Percentiles rank a stretch among this genome's conserved stretches.
Conservation (phyloP, 2,888 invertebrate genomes). For the Cephalotes varians region DNA sequence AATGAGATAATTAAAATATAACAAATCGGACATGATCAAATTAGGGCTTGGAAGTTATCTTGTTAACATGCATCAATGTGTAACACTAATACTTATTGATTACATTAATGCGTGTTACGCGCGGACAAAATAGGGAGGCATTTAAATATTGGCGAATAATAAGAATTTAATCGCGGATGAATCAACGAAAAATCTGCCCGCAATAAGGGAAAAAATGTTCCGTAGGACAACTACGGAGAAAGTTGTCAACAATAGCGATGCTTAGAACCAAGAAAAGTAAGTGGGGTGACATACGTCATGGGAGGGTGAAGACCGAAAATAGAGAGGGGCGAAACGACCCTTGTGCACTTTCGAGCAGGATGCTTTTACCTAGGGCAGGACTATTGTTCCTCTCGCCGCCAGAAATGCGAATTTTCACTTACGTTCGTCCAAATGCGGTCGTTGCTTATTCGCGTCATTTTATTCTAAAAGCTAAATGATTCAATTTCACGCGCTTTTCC, state of each 20-base stretch:
- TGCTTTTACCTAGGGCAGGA: slow-evolving; percentile 46
- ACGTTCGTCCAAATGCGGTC: slow-evolving; percentile 52
- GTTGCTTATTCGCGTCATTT: slow-evolving; percentile 28
- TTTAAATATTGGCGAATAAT: slow-evolving; percentile 19
- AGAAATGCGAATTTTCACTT: slow-evolving; percentile 71
- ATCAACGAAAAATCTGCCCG: slow-evolving; percentile 12
- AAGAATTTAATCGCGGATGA: slow-evolving; percentile 23
- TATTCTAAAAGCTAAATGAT: slow-evolving; percentile 13
- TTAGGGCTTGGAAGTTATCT: background rate
- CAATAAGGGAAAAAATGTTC: slow-evolving; percentile 25
- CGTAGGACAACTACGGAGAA: slow-evolving; percentile 49
- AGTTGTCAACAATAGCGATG: slow-evolving; percentile 62
- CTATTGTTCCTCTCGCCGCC: slow-evolving; percentile 66
- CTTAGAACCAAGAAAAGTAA: slow-evolving; percentile 47
- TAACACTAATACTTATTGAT: background rate
- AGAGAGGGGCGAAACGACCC: slow-evolving; percentile 58
- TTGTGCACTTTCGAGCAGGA: slow-evolving; percentile 58
- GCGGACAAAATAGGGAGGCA: background rate
- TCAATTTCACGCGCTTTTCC: slow-evolving; percentile 22
- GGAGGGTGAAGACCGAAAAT: slow-evolving; percentile 62
- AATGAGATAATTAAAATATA: background rate
- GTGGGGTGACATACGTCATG: slow-evolving; percentile 63
- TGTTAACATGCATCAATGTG: background rate
- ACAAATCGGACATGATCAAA: slow-evolving; percentile 3
- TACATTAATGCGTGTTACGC: background rate